Evolutionary conservation across 1,140 invertebrate genomes (phyloP).

Genomic region (Saccostrea glomerata): DNA sequence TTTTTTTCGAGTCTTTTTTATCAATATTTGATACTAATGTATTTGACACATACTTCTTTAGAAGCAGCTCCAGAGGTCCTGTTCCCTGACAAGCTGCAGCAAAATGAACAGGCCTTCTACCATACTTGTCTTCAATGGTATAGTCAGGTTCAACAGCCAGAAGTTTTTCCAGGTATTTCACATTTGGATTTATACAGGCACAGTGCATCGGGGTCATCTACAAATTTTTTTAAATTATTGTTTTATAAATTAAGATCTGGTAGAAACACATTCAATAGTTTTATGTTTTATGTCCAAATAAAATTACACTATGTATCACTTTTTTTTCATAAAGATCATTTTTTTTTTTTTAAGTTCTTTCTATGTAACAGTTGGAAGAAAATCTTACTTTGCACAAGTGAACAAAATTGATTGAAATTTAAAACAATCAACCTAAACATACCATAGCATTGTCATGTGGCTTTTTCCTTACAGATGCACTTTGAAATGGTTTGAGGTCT

Average conservation of each 20-base stretch:
- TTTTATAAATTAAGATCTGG: no score
- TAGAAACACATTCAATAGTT: no score
- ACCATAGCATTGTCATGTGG: constrained; percentile 73
- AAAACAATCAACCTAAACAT: constrained; percentile 33
- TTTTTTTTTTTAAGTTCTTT: no score
- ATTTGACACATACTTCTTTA: constrained; percentile 70
- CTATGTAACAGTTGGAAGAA: no score
- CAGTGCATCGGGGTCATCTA: constrained; percentile 82
- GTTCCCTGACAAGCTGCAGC: constrained; percentile 80
- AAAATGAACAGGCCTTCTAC: constrained; percentile 81
- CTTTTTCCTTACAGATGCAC: constrained; percentile 79
- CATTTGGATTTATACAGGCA: constrained; percentile 82
- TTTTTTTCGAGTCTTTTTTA: neutral
- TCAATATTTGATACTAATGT: no score
- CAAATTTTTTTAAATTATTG: neutral
- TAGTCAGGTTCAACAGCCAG: constrained; percentile 78
- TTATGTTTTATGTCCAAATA: no score
- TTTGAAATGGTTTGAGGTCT: constrained; percentile 75
- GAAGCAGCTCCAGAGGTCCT: constrained; percentile 79
- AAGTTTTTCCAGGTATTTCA: constrained; percentile 78
- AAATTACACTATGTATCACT: no score
- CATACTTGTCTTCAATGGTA: constrained; percentile 78
- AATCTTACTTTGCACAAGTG: no score
- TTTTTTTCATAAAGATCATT: no score
- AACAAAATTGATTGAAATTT: no score